Evolutionary conservation across 2,113 vertebrate genomes (phyloP).

Genomic region (Nothobranchius furzeri): DNA sequence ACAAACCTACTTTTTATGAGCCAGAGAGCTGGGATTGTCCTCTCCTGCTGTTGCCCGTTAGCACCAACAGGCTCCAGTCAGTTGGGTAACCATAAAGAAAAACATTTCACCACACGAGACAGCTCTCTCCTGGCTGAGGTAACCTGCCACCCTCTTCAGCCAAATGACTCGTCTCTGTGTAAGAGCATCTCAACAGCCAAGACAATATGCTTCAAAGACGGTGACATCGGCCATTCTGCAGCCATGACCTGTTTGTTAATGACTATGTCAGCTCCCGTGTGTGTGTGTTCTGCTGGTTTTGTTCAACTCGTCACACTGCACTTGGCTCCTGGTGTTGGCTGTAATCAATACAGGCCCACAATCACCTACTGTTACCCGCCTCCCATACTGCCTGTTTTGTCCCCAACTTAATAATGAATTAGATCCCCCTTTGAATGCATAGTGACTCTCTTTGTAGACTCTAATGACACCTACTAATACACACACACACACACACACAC

Average conservation of each 20-base stretch:
- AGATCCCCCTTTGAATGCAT: slow-evolving; percentile 66
- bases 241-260: slow-evolving; percentile 32
- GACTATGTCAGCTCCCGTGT: slow-evolving; percentile 31
- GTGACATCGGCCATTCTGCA: slow-evolving; percentile 43
- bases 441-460: slow-evolving; percentile 64
- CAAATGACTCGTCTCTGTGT: slow-evolving; percentile 64
- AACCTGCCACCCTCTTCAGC: slow-evolving; percentile 47
- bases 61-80: slow-evolving; percentile 26
- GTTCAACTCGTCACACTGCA: slow-evolving; percentile 90
- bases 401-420: slow-evolving; percentile 97
- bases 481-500: slow-evolving; percentile 23
- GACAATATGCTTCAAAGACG: slow-evolving; percentile 48
- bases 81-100: slow-evolving; percentile 30
- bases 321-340: slow-evolving; percentile 93
- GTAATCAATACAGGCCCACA: slow-evolving; percentile 97
- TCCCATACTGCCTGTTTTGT: slow-evolving; percentile 96
- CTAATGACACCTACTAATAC: slow-evolving; percentile 27
- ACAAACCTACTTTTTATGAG: background rate
- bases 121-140: slow-evolving; percentile 42
- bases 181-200: slow-evolving; percentile 43
- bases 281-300: slow-evolving; percentile 75
- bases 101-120: slow-evolving; percentile 26
- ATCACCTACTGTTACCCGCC: slow-evolving; percentile 92
- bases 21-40: background rate
- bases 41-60: slow-evolving; percentile 3